Evolutionary conservation across 2,888 invertebrate genomes (phyloP), one percentile per base, ranked within the genome.

Genomic region (Harmothoe impar): DNA sequence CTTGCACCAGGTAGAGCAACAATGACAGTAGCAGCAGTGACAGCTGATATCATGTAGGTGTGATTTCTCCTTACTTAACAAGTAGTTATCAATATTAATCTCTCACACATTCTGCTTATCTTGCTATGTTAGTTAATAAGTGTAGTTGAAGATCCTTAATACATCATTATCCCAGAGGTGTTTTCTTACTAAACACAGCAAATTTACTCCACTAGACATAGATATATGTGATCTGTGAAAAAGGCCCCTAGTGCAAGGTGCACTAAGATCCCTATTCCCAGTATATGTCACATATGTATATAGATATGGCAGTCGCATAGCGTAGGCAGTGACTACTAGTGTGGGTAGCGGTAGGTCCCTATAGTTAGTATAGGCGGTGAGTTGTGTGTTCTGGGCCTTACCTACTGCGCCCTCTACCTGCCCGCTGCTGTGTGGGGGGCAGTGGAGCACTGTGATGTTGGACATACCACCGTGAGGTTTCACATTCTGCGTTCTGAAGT

Each of bases 401-500:
- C 78, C 35, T 78, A 29, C n/a, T n/a, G n/a, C 17, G 7, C 25
- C 20, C n/a, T 3, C 31, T 43, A n/a, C 43, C 43, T 78, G 3
- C 29, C 7, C 1, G 43, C 10, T 15, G 3, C 68, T 62, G 51
- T 25, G 85, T 12, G 7, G 89, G 12, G 91, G 91, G 72, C 90
- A 90, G 23, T 54, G 25, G 54, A 91, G 43, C 33, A 88, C 33
- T 12, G 52, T 56, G 43, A 89, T 85, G 52, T 91, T 77, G 29
- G 35, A n/a, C 56, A 91, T 96, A 91, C 95, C 95, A 91, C 96
- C 96, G 94, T 96, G 96, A 94, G 97, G 96, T 91, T 96, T 94
- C 92, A 97, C 95, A 95, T 96, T 96, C 94, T 96, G 96, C 92
- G 96, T 96, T 95, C 96, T 96, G 96, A 97, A 98, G 96, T 97